Evolutionary conservation across 1,140 invertebrate species (phyloP).

Genomic region (Dendroctonus ponderosae): DNA sequence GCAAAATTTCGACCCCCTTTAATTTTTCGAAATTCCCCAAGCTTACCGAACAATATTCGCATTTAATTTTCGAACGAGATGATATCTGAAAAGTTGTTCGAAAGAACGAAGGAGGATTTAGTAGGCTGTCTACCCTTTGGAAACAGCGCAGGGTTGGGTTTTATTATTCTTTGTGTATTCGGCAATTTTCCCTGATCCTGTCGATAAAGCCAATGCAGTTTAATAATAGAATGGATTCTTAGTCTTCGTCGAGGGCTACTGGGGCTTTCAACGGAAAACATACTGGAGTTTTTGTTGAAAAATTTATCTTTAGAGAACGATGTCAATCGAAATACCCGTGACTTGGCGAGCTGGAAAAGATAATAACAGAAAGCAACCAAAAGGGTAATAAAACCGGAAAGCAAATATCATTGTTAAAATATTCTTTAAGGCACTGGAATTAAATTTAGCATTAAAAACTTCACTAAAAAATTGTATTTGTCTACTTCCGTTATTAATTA

Average conservation of each 20-base stretch:
- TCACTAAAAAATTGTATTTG: too few species aligned
- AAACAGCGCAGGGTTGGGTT: slow-evolving; percentile 10
- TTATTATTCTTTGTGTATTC: slow-evolving; percentile 31
- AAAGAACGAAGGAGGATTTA: slow-evolving; percentile 15
- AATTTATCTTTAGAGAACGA: slow-evolving; percentile 6
- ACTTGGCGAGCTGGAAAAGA: too few species aligned
- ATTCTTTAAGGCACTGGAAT: too few species aligned
- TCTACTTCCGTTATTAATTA: too few species aligned
- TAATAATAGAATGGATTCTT: slow-evolving; percentile 32
- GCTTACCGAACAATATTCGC: too few species aligned
- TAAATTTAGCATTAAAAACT: too few species aligned
- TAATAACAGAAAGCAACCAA: too few species aligned
- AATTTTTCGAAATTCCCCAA: too few species aligned
- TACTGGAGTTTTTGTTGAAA: slow-evolving; percentile 11
- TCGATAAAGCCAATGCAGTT: slow-evolving; percentile 33
- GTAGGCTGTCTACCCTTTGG: slow-evolving; percentile 10
- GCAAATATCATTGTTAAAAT: too few species aligned
- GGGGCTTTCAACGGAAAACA: slow-evolving; percentile 9
- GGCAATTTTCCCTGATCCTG: slow-evolving; percentile 20
- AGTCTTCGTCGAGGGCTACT: slow-evolving; percentile 6
- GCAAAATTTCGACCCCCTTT: too few species aligned
- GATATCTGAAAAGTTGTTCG: slow-evolving; percentile 15
- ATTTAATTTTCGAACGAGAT: slow-evolving; percentile 20
- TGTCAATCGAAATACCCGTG: too few species aligned
- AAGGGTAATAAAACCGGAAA: too few species aligned